Evolutionary conservation across 2,797 vertebrate genomes (phyloP).

Genomic region (Lacerta bilineata): DNA sequence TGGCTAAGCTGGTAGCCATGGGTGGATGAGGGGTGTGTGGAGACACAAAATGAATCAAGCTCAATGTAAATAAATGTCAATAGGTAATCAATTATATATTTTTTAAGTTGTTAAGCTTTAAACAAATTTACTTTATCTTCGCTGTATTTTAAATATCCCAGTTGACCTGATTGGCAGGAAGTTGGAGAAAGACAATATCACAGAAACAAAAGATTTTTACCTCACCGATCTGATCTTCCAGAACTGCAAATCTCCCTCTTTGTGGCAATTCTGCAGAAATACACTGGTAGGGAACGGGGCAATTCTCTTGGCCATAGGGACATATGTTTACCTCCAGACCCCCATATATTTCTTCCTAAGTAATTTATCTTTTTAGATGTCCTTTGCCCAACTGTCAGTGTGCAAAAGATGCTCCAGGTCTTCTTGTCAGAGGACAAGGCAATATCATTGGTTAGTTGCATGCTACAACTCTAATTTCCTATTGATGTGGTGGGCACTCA

Average conservation of each 20-base stretch:
- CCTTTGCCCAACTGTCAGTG: constrained; percentile 67
- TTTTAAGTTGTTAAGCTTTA: no score
- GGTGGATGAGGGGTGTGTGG: no score
- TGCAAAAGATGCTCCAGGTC: constrained; percentile 71
- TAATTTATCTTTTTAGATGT: constrained; percentile 71
- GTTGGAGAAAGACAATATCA: no score
- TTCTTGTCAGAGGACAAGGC: constrained; percentile 64
- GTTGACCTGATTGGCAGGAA: no score
- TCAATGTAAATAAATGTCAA: background rate
- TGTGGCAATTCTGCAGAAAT: constrained; percentile 33
- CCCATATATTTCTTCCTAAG: constrained; percentile 74
- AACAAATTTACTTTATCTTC: no score
- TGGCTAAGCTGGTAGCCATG: no score
- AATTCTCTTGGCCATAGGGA: constrained; percentile 47
- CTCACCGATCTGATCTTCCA: no score
- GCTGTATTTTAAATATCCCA: no score
- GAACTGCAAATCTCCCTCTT: no score
- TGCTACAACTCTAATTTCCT: constrained; percentile 67
- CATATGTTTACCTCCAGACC: constrained; percentile 54
- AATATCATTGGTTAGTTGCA: constrained; percentile 63
- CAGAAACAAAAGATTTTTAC: no score
- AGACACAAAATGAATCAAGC: background rate
- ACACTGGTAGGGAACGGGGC: constrained; percentile 57
- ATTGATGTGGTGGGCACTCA: constrained; percentile 67
- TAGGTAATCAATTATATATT: background rate